Base-by-base conservation (phyloP, 2,888 invertebrate species). In the Campopleginae sp. region DNA sequence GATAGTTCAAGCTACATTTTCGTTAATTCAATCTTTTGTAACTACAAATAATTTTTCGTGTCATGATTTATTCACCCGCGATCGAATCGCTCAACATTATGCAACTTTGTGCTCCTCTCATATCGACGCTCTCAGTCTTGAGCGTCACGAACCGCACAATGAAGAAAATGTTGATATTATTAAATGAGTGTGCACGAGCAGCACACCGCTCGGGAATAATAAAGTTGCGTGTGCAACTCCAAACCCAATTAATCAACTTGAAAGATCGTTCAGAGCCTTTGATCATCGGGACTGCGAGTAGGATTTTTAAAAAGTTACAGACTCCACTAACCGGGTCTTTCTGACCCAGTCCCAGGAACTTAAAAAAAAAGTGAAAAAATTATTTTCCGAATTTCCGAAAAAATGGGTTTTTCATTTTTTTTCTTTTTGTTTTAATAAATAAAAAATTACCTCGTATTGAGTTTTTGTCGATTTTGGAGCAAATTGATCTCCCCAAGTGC, bases 181-280 rank as follows among this genome's bases (percentile, higher is more conserved):
- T 4, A 14, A 48, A n/a, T 33, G 51, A 31, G 31, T 42, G 10
- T 31, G 42, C 12, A 42, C 54, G 54, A 38, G 17, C 44, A 44
- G 12, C 23, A 38, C n/a, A 19, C 1, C 54, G 58, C 14, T 58
- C 5, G 58, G 51, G 23, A 38, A 42, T 58, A 42, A 74, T 74
- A 17, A 17, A 23, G 27, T 58, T 58, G 31, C 54, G 38, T 61
- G n/a, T 38, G 38, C 27, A 44, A 61, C 74, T 74, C 44, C 58
- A 42, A 74, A 58, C 19, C 48, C 63, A 63, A 76, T 65, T 65
- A 46, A 38, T 65, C 33, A 8, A 48, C 65, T 76, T 65, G 63
- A 48, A 48, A 65, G 48, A 48, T 48, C 31, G 46, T 19, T 71
- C 27, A 46, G 10, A 44, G 46, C 46, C 68, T 38, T 71, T 71